phyloP scores from a whole-genome alignment of 2,888 invertebrate genomes.

The Cosmia trapezina region DNA sequence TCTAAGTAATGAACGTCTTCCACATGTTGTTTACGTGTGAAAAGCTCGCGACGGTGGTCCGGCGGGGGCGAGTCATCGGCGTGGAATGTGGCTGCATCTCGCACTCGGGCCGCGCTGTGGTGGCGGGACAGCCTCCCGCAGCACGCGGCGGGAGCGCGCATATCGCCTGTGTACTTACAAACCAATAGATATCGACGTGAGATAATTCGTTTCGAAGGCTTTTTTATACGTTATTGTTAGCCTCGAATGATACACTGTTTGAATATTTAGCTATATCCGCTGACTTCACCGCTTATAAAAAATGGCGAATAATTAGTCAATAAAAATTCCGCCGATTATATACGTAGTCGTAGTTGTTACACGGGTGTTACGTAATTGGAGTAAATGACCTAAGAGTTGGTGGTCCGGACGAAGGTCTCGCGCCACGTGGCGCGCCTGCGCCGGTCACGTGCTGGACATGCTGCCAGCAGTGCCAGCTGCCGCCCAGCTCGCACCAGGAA shows the following conservation, averaged over 20 bases:
- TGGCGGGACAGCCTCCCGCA: conserved; percentile 70
- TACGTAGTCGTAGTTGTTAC: conserved; percentile 84
- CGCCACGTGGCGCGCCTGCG: conserved; percentile 79
- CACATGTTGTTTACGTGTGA: conserved; percentile 76
- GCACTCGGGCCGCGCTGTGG: conserved; percentile 54
- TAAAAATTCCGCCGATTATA: conserved; percentile 90
- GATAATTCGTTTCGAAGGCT: conserved; percentile 80
- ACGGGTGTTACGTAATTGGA: conserved; percentile 90
- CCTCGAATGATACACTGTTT: conserved; percentile 89
- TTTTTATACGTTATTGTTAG: conserved; percentile 88
- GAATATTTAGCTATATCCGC: conserved; percentile 91
- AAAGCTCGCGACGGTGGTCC: conserved; percentile 72
- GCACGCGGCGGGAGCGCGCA: conserved; percentile 35
- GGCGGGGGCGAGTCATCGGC: conserved; percentile 79
- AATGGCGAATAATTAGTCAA: conserved; percentile 90
- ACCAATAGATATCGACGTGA: conserved; percentile 83
- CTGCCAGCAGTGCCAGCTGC: conserved; percentile 11
- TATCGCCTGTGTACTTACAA: conserved; percentile 42
- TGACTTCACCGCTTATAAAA: conserved; percentile 89
- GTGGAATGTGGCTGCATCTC: conserved; percentile 85
- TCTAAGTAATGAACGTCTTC: conserved; percentile 75
- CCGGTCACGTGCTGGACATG: conserved; percentile 23
- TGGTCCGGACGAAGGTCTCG: conserved; percentile 83
- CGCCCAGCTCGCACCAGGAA: background rate
- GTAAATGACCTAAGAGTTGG: conserved; percentile 88